A percentile compares a stretch with the other conserved stretches of the same genome.
phyloP scores from a whole-genome alignment of 2,113 vertebrate genomes.

The Zapornia atra region DNA sequence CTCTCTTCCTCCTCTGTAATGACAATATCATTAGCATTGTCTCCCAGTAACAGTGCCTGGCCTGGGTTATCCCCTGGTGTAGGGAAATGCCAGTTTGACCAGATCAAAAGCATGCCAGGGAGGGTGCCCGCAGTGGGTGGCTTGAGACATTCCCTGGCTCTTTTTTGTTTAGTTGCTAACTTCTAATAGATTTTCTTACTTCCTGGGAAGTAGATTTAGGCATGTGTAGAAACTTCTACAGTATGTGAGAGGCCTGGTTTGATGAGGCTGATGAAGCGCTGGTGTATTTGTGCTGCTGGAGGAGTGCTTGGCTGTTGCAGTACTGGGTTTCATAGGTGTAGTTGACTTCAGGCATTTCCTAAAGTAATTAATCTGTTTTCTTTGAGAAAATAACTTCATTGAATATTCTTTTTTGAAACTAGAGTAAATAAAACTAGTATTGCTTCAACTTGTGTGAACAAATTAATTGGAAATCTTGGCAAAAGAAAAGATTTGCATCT shows the following conservation, averaged over 20 bases:
- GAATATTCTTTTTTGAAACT: not conserved
- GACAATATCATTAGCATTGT: not conserved
- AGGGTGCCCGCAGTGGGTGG: not conserved
- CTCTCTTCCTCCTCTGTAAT: not conserved
- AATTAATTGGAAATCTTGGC: slow-evolving; percentile 12
- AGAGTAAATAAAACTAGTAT: not conserved
- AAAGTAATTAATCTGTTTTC: not conserved
- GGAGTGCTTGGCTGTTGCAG: not conserved
- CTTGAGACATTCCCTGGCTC: not conserved
- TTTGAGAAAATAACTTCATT: not conserved
- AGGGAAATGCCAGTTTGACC: not conserved
- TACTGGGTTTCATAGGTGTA: not conserved
- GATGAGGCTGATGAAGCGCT: not conserved
- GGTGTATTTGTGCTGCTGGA: not conserved
- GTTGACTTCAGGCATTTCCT: not conserved
- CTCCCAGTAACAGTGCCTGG: not conserved
- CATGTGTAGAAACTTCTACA: not conserved
- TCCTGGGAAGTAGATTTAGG: not conserved
- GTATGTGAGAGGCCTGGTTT: not conserved
- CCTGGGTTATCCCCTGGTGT: not conserved
- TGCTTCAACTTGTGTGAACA: not conserved
- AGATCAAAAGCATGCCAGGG: not conserved
- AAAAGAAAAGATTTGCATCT: slow-evolving; percentile 75
- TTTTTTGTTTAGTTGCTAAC: not conserved
- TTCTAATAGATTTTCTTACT: not conserved